phyloP scores from a whole-genome alignment of 1,140 invertebrate genomes.

The Alviniconcha marisindica region DNA sequence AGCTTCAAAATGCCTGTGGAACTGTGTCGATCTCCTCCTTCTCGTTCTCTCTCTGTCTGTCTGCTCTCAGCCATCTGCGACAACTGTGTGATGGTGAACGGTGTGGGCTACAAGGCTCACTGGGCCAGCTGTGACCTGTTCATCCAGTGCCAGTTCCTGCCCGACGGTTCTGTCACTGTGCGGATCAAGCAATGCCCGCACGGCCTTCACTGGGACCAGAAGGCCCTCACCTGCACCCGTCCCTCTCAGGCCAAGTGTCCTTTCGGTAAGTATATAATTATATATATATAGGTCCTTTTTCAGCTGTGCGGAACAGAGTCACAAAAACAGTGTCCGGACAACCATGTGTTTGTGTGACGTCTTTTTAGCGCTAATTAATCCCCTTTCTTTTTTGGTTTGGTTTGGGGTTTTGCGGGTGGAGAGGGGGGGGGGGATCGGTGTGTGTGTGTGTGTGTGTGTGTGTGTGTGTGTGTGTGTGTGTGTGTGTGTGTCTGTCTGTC shows the following conservation, averaged over 20 bases:
- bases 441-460: too few relatives aligned
- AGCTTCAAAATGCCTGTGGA: neutral
- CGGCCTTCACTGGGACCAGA: constrained; percentile 58
- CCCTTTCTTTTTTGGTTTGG: too few relatives aligned
- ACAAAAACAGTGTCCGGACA: too few relatives aligned
- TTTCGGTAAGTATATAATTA: constrained; percentile 43
- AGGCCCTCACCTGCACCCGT: constrained; percentile 44
- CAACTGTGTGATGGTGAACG: constrained; percentile 53
- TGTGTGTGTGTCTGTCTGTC: too few relatives aligned
- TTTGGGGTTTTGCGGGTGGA: too few relatives aligned
- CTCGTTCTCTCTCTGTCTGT: neutral
- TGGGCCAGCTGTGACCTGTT: constrained; percentile 54
- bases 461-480: too few relatives aligned
- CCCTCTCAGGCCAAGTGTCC: constrained; percentile 43
- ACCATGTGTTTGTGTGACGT: too few relatives aligned
- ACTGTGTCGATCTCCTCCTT: neutral
- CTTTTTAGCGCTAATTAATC: too few relatives aligned
- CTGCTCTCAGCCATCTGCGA: constrained; percentile 51
- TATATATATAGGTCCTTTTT: too few relatives aligned
- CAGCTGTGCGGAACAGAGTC: too few relatives aligned
- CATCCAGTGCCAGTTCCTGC: constrained; percentile 50
- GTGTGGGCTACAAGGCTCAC: constrained; percentile 56
- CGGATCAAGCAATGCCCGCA: constrained; percentile 47
- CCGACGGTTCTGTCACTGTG: constrained; percentile 38
- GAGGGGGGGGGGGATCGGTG: too few relatives aligned